These are phyloP conservation scores for Sisyra nigra DNA, from an alignment of 2,888 invertebrate genomes.

Conservation along the genomic window DNA sequence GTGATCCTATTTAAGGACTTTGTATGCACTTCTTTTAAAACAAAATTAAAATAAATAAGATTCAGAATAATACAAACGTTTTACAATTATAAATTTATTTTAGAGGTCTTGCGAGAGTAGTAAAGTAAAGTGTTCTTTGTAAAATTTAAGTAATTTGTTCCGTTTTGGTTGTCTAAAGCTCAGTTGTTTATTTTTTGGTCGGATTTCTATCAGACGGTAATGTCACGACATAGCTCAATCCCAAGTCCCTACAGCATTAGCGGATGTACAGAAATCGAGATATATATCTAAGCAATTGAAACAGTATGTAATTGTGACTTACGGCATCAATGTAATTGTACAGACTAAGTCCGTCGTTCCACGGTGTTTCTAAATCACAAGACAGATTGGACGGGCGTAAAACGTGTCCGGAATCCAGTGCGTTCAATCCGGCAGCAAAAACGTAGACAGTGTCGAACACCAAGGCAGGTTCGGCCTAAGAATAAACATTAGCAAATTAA, in stretches of 20 bases:
- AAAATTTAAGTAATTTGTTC: too few relatives aligned
- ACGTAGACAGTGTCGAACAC: constrained; percentile 77
- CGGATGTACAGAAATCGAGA: neutral
- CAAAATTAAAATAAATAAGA: too few relatives aligned
- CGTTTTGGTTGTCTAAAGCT: too few relatives aligned
- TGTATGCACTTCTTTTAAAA: too few relatives aligned
- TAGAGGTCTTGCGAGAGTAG: too few relatives aligned
- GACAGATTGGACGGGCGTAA: constrained; percentile 59
- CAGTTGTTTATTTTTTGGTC: too few relatives aligned
- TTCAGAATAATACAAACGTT: too few relatives aligned
- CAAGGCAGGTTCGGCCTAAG: constrained; percentile 71
- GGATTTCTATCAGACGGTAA: too few relatives aligned
- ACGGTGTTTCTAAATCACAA: constrained; percentile 62
- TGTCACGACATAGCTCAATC: too few relatives aligned
- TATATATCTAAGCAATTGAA: constrained; percentile 1
- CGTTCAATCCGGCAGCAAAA: constrained; percentile 59
- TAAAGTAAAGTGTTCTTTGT: too few relatives aligned
- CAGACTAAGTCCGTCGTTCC: constrained; percentile 61
- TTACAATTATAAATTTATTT: too few relatives aligned
- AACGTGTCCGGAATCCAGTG: constrained; percentile 52
- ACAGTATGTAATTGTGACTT: constrained; percentile 20
- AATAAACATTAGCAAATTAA: constrained; percentile 13
- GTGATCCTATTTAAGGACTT: too few relatives aligned
- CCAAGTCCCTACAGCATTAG: neutral
- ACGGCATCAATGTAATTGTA: constrained; percentile 62